phyloP scores from a whole-genome alignment of 1,140 invertebrate species.

The Antheraea pernyi region DNA sequence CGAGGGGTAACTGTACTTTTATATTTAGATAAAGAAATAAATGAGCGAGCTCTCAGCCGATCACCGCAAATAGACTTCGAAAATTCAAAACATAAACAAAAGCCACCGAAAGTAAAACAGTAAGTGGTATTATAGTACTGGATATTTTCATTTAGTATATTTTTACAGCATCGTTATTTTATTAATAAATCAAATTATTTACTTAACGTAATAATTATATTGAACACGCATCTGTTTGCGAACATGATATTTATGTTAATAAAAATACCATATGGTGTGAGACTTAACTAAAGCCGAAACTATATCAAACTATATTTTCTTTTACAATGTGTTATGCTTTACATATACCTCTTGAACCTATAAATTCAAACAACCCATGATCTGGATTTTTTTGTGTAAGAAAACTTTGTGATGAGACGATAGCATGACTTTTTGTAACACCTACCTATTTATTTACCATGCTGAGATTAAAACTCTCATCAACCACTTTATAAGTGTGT shows the following conservation, averaged over 20 bases:
- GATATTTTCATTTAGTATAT: not conserved
- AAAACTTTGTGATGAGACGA: too few relatives aligned
- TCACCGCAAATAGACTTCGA: slow-evolving; percentile 73
- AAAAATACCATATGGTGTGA: not conserved
- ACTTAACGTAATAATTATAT: not conserved
- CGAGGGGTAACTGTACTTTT: slow-evolving; percentile 84
- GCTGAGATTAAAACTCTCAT: too few relatives aligned
- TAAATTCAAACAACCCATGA: too few relatives aligned
- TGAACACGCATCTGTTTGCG: not conserved
- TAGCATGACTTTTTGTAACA: too few relatives aligned
- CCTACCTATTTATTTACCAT: too few relatives aligned
- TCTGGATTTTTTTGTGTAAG: too few relatives aligned
- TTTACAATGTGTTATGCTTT: too few relatives aligned
- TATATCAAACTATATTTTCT: too few relatives aligned
- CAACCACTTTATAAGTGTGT: too few relatives aligned
- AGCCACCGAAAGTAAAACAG: slow-evolving; percentile 77
- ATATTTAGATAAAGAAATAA: slow-evolving; percentile 86
- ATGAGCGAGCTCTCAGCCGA: slow-evolving; percentile 80
- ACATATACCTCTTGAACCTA: too few relatives aligned
- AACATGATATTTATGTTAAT: not conserved
- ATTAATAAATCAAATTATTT: not conserved
- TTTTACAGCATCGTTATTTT: not conserved
- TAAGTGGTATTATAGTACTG: slow-evolving; percentile 45
- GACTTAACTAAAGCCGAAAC: too few relatives aligned
- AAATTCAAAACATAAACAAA: slow-evolving; percentile 71